Base-by-base conservation (phyloP, 2,113 vertebrate genomes). In the Meleagris gallopavo region DNA sequence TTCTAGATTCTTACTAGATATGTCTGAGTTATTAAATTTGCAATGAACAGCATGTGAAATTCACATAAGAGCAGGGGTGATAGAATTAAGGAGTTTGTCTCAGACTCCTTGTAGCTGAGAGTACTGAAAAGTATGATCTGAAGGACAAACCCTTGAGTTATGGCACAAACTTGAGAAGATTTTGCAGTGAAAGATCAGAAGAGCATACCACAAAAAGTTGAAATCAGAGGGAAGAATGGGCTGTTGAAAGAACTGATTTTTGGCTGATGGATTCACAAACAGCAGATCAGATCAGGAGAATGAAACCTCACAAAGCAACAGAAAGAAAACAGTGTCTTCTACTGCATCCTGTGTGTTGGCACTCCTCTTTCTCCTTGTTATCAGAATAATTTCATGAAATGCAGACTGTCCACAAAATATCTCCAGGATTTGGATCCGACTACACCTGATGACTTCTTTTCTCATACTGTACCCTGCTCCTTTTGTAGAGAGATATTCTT, bases 221-320 rank as follows among this genome's bases (percentile, higher is more conserved):
- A 77, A 62, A 21, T 54, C 36, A 71, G 41, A 69, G 16, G 19
- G 9, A 25, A 81, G 40, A 84, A 84, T 19, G 30, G 14, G 20
- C 52, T 71, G 13, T 54, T 87, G 75, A 83, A 93, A 95, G 14
- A n/a, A 62, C 65, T 83, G 32, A 21, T 16, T 76, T 95, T 86
- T 67, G 57, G 34, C 46, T 36, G 52, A 30, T 34, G 15, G 16
- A 36, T 95, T 89, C 88, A 74, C 29, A 66, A 50, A 32, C 21
- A 66, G 27, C 27, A 75, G 41, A 78, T 32, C 27, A 75, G 41
- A 78, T 32, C 36, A 88, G 90, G 45, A 41, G 4, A 67, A 32
- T 17, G 84, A 84, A 81, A 62, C 27, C 9, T 41, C n/a, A 24
- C 4, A 14, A 18, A 80, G 32, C 25, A 73, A 69, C 34, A 66